phyloP scores from a whole-genome alignment of 2,113 vertebrate genomes.

The Poeciliopsis prolifica region DNA sequence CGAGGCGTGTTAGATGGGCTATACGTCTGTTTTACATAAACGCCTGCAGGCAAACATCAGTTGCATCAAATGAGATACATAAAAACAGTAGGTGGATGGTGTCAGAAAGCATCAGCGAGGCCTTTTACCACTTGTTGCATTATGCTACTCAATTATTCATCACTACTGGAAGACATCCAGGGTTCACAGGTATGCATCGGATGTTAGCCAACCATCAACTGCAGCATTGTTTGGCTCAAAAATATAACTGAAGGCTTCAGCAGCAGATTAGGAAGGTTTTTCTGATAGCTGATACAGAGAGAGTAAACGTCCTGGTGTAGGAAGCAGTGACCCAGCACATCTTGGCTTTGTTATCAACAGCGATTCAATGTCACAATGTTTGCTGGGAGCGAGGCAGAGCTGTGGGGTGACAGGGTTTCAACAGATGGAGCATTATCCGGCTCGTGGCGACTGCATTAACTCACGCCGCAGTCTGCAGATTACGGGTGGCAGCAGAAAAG shows the following conservation, averaged over 20 bases:
- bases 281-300: neutral
- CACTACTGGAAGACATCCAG: slow-evolving; percentile 21
- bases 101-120: slow-evolving; percentile 4
- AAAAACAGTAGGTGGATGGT: slow-evolving; percentile 5
- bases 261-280: neutral
- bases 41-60: slow-evolving; percentile 10
- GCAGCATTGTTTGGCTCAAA: slow-evolving; percentile 1
- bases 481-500: slow-evolving; percentile 34
- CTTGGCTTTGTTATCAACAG: slow-evolving; percentile 18
- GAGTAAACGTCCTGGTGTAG: slow-evolving; percentile 1
- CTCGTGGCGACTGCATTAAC: slow-evolving; percentile 37
- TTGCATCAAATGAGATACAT: slow-evolving; percentile 22
- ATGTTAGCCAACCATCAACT: neutral
- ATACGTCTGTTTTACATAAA: slow-evolving; percentile 20
- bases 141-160: slow-evolving; percentile 12
- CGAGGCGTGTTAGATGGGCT: neutral
- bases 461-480: slow-evolving; percentile 51
- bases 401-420: slow-evolving; percentile 43
- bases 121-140: slow-evolving; percentile 16
- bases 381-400: slow-evolving; percentile 54
- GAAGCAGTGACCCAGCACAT: neutral
- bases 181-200: neutral
- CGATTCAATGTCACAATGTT: slow-evolving; percentile 45
- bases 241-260: neutral
- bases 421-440: slow-evolving; percentile 69